A percentile compares a stretch with the other conserved stretches of the same genome.
Evolutionary conservation across 1,140 invertebrate genomes (phyloP).

Genomic region (Drosophila ohnishii): DNA sequence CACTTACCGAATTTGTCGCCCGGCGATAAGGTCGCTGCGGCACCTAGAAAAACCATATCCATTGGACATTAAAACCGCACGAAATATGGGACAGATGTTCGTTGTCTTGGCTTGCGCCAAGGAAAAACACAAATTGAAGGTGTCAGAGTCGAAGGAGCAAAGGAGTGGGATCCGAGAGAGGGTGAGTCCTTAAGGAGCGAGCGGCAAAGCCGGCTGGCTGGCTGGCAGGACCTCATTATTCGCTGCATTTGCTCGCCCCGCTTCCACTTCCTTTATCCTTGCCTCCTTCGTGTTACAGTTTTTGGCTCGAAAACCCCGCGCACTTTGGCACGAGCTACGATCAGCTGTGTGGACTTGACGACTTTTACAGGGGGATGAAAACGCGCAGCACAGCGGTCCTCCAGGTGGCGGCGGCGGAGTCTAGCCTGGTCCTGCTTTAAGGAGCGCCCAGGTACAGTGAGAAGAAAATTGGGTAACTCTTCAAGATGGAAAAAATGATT

Average conservation of each 20-base stretch:
- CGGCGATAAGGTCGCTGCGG: constrained; percentile 50
- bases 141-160: constrained; percentile 60
- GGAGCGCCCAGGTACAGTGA: constrained; percentile 16
- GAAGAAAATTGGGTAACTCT: background rate
- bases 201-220: constrained; percentile 67
- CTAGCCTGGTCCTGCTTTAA: constrained; percentile 32
- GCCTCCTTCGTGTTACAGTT: constrained; percentile 70
- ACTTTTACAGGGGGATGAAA: constrained; percentile 54
- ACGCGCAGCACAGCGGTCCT: constrained; percentile 16
- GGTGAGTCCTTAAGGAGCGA: constrained; percentile 46
- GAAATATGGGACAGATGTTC: constrained; percentile 81
- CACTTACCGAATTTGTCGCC: constrained; percentile 73
- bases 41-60: constrained; percentile 34
- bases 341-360: constrained; percentile 49
- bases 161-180: constrained; percentile 31
- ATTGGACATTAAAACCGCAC: constrained; percentile 70
- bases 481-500: no score
- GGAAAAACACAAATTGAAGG: constrained; percentile 70
- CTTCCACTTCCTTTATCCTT: constrained; percentile 9
- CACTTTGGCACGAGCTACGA: constrained; percentile 79
- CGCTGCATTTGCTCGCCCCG: constrained; percentile 66
- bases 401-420: constrained; percentile 50
- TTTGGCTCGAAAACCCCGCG: constrained; percentile 68
- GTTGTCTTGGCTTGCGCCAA: constrained; percentile 73
- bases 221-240: constrained; percentile 70